Evolutionary conservation across 2,888 invertebrate species (phyloP).

Genomic region (Rhimphoctona megacephalus): DNA sequence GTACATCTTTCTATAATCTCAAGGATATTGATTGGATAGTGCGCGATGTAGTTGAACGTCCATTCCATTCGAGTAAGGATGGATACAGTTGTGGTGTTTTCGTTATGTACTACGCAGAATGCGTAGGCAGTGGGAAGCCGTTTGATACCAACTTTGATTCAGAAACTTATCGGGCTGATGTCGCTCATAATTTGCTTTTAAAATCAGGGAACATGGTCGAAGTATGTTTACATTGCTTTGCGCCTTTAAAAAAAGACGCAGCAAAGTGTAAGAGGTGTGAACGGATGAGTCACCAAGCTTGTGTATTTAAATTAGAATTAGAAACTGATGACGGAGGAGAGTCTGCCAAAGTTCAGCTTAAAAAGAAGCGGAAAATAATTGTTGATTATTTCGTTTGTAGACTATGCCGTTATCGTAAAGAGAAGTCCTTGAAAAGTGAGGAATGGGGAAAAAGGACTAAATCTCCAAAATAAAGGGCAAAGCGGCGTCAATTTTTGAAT

Average conservation of each 20-base stretch:
- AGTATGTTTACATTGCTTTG: slow-evolving; percentile 49
- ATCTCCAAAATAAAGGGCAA: too few species aligned
- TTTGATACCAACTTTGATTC: slow-evolving; percentile 30
- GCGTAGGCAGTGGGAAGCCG: slow-evolving; percentile 9
- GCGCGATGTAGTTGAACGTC: background rate
- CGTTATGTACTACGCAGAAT: slow-evolving; percentile 54
- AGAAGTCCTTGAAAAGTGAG: too few species aligned
- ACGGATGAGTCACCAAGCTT: slow-evolving; percentile 26
- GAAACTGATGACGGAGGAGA: slow-evolving; percentile 20
- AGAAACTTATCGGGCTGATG: background rate
- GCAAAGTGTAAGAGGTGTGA: slow-evolving; percentile 25
- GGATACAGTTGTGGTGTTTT: slow-evolving; percentile 49
- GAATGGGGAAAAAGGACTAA: too few species aligned
- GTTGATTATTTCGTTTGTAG: too few species aligned
- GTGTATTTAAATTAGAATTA: slow-evolving; percentile 2
- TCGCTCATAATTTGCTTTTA: slow-evolving; percentile 27
- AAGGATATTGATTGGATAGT: slow-evolving; percentile 1
- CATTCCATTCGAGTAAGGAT: slow-evolving; percentile 38
- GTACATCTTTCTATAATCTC: slow-evolving; percentile 9
- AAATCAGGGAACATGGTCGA: slow-evolving; percentile 41
- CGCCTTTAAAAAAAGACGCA: background rate
- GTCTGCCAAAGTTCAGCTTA: too few species aligned
- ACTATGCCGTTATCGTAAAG: too few species aligned
- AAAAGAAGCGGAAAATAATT: too few species aligned
- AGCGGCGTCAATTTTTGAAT: too few species aligned